Evolutionary conservation across 2,888 invertebrate genomes (phyloP).

Genomic region (Nomada fucata): DNA sequence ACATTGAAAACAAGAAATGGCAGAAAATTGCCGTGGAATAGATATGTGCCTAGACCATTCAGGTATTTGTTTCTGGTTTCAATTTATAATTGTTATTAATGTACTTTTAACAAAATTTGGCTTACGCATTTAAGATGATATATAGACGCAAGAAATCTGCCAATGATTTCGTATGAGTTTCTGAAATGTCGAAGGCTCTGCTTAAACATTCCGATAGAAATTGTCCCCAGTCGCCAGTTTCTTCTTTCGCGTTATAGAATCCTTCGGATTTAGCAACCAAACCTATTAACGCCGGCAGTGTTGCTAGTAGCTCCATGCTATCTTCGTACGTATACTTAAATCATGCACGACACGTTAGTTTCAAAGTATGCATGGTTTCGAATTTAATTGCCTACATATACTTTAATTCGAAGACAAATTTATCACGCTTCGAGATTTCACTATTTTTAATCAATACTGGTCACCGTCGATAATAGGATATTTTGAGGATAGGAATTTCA

Average conservation of each 20-base stretch:
- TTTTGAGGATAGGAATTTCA: too few relatives aligned
- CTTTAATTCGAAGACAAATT: background rate
- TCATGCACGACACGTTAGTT: background rate
- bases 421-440: too few relatives aligned
- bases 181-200: conserved; percentile 48
- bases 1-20: background rate
- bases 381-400: too few relatives aligned
- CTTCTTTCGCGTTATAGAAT: conserved; percentile 53
- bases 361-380: too few relatives aligned
- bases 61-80: too few relatives aligned
- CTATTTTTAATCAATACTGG: too few relatives aligned
- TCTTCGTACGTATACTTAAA: conserved; percentile 78
- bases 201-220: conserved; percentile 73
- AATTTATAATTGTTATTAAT: background rate
- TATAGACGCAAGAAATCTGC: conserved; percentile 77
- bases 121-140: conserved; percentile 78
- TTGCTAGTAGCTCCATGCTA: conserved; percentile 79
- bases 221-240: conserved; percentile 75
- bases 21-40: too few relatives aligned
- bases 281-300: conserved; percentile 77
- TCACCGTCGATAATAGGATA: too few relatives aligned
- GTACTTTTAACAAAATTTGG: background rate
- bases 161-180: conserved; percentile 64
- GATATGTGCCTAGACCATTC: too few relatives aligned
- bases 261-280: conserved; percentile 62